Base-by-base conservation (phyloP, 2,888 invertebrate species). In the Polylopha cassiicola region DNA sequence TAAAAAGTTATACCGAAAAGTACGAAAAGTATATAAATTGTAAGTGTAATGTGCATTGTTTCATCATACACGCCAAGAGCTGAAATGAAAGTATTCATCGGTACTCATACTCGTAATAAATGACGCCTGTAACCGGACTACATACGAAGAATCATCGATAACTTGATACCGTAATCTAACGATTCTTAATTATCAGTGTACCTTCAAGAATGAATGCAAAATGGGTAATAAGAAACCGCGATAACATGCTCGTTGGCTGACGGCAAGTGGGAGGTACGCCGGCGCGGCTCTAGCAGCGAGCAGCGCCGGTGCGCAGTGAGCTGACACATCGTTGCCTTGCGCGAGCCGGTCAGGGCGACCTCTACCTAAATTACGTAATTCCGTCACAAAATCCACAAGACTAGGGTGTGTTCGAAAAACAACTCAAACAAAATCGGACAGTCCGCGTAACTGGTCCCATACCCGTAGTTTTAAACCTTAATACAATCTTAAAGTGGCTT, bases 281-380 rank as follows among this genome's bases (percentile, higher is more conserved):
- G 77, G 80, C 79, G 80, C 39, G 46, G 17, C n/a, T 23, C 37
- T 38, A 79, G 61, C 65, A 52, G 55, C 69, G 58, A 59, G 65
- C 62, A 73, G 58, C 62, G 65, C 68, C 70, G 71, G 70, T 81
- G 84, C 85, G 85, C 84, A 81, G 81, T 79, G 73, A 75, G 76
- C 77, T 77, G 77, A 79, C 75, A 78, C 74, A 77, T 79, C 77
- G 75, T 71, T 67, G 81, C 80, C 81, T 79, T 84, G 85, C 84
- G 85, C 84, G 79, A 72, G 64, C 76, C 73, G 75, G 76, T 74
- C 77, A 73, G 77, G 75, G 79, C 82, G 82, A 82, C 80, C 79
- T 82, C 81, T 80, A 61, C 66, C 61, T 58, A 72, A 76, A 80
- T 84, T 85, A 85, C 85, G 82, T 85, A 85, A 85, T 80, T 80